Percentiles rank a stretch among this genome's conserved stretches.
phyloP scores from a whole-genome alignment of 2,888 invertebrate species.

The Drosophila villosipedis region DNA sequence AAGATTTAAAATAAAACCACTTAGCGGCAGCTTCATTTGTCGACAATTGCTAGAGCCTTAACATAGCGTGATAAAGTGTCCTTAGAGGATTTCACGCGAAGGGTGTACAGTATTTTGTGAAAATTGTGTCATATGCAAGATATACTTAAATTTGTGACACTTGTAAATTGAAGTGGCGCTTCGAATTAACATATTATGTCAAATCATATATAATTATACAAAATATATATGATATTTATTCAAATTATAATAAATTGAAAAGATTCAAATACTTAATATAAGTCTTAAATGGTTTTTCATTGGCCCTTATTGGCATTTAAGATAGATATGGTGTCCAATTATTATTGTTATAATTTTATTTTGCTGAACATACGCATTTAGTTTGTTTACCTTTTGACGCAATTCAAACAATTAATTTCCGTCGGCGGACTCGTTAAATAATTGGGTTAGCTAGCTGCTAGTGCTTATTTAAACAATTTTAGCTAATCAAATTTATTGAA shows the following conservation, averaged over 20 bases:
- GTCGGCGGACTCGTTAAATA: conserved; percentile 53
- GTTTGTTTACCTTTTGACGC: conserved; percentile 49
- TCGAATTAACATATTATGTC: neutral
- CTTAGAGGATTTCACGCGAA: conserved; percentile 35
- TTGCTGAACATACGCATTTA: conserved; percentile 13
- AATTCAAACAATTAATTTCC: conserved; percentile 76
- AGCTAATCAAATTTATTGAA: conserved; percentile 53
- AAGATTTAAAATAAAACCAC: conserved; percentile 85
- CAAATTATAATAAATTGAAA: neutral
- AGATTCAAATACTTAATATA: neutral
- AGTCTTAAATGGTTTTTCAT: neutral
- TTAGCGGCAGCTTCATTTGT: conserved; percentile 74
- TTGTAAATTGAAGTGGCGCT: neutral
- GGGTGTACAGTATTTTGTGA: neutral
- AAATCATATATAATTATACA: neutral
- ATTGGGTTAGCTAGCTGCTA: conserved; percentile 33
- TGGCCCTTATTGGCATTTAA: neutral
- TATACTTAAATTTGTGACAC: conserved; percentile 4
- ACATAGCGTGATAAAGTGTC: conserved; percentile 57
- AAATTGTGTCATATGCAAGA: conserved; percentile 37
- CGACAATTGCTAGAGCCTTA: conserved; percentile 71
- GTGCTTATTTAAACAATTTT: conserved; percentile 19
- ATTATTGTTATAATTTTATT: neutral
- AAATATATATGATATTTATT: fast-evolving
- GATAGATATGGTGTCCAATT: neutral